Percentiles rank a stretch among this genome's conserved stretches.
These are phyloP conservation scores for Phodopus roborovskii DNA, from an alignment of 2,113 vertebrate genomes.

Conservation along the genomic window DNA sequence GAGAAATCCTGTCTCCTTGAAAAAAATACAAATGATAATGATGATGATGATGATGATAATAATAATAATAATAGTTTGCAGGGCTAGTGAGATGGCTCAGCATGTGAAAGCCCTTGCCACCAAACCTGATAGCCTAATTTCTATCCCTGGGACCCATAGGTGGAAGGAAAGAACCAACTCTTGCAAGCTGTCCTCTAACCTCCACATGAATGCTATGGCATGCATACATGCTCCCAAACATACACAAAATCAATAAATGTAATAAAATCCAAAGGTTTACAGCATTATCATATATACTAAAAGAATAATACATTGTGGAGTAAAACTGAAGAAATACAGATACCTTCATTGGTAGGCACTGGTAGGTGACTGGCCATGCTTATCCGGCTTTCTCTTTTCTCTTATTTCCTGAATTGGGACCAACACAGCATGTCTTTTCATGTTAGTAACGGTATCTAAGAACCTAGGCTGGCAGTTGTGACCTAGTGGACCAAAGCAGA, in stretches of 20 bases:
- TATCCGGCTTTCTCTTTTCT: background rate
- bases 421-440: background rate
- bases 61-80: background rate
- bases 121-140: background rate
- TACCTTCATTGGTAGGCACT: background rate
- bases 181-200: background rate
- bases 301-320: background rate
- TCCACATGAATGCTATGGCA: background rate
- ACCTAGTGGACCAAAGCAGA: background rate
- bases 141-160: background rate
- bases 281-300: slow-evolving; percentile 15
- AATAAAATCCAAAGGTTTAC: background rate
- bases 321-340: slow-evolving; percentile 24
- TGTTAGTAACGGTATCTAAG: background rate
- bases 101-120: background rate
- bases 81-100: too few relatives aligned
- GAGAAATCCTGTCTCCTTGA: background rate
- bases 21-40: background rate
- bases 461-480: background rate
- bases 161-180: too few relatives aligned
- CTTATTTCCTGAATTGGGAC: background rate
- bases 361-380: background rate
- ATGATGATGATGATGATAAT: background rate
- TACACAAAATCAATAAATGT: background rate
- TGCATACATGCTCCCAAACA: background rate